Percentiles rank a stretch among this genome's conserved stretches.
phyloP scores from a whole-genome alignment of 2,888 invertebrate genomes.

The Drosophila atripex region DNA sequence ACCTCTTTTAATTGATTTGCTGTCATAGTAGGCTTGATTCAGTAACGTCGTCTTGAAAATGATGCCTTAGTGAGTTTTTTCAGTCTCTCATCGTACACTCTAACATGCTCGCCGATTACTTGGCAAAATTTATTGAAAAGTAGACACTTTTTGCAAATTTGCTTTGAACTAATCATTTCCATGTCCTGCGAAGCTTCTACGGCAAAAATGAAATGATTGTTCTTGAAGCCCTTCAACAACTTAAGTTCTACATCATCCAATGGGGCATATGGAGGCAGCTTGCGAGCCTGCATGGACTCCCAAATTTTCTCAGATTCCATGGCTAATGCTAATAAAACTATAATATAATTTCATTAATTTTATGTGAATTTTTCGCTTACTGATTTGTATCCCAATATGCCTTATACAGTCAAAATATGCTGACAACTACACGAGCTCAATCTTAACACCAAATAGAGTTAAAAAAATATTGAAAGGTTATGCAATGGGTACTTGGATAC shows the following conservation, averaged over 20 bases:
- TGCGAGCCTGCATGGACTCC: conserved; percentile 45
- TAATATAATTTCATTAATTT: not conserved
- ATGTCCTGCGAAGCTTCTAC: conserved; percentile 3
- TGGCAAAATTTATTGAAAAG: conserved; percentile 41
- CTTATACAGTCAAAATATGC: too few species aligned
- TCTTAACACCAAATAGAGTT: too few species aligned
- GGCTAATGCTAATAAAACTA: not conserved
- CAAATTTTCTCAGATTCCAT: conserved; percentile 12
- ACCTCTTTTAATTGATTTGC: too few species aligned
- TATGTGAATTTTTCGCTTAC: not conserved
- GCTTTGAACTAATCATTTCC: conserved; percentile 36
- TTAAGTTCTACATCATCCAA: conserved; percentile 23
- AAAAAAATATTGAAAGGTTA: too few species aligned
- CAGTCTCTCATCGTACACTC: conserved; percentile 6
- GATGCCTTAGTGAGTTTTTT: too few species aligned
- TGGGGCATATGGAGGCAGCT: not conserved
- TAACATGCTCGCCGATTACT: conserved; percentile 32
- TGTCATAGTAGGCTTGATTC: too few species aligned
- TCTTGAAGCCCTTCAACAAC: conserved; percentile 35
- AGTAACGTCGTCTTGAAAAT: too few species aligned
- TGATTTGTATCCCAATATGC: not conserved
- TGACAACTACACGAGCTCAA: too few species aligned
- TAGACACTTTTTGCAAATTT: conserved; percentile 58
- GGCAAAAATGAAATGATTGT: conserved; percentile 19
- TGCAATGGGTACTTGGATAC: too few species aligned